Percentiles rank a stretch among this genome's conserved stretches.
These are phyloP conservation scores for Bolborhynchus lineola DNA, from an alignment of 2,113 vertebrate species.

Conservation along the genomic window DNA sequence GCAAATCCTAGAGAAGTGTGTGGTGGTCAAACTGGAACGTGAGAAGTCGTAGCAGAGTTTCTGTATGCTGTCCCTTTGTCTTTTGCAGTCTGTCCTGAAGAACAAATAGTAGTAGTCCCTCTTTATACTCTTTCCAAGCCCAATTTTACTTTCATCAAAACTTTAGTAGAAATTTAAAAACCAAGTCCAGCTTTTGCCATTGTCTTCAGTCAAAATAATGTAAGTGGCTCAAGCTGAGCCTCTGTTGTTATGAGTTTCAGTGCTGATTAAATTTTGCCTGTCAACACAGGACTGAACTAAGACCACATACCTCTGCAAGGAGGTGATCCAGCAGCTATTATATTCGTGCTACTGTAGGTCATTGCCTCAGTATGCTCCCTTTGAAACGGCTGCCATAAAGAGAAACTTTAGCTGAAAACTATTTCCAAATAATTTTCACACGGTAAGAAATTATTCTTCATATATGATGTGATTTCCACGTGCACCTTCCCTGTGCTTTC, in stretches of 20 bases:
- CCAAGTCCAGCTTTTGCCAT: neutral
- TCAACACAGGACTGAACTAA: neutral
- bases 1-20: neutral
- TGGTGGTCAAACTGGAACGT: neutral
- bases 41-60: neutral
- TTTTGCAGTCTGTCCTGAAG: neutral
- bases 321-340: neutral
- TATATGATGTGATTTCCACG: slow-evolving; percentile 48
- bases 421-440: slow-evolving; percentile 53
- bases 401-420: slow-evolving; percentile 24
- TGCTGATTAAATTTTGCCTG: neutral
- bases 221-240: neutral
- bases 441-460: slow-evolving; percentile 20
- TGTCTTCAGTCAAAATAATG: neutral
- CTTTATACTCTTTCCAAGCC: neutral
- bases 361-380: neutral
- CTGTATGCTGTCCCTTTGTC: neutral
- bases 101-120: neutral
- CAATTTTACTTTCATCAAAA: neutral
- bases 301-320: neutral
- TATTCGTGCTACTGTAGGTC: slow-evolving; percentile 25
- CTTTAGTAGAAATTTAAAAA: neutral
- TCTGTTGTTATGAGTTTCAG: neutral
- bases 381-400: neutral
- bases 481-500: slow-evolving; percentile 14